These are phyloP conservation scores for Leptodactylus fallax DNA, from an alignment of 2,797 vertebrate genomes.

Conservation along the genomic window DNA sequence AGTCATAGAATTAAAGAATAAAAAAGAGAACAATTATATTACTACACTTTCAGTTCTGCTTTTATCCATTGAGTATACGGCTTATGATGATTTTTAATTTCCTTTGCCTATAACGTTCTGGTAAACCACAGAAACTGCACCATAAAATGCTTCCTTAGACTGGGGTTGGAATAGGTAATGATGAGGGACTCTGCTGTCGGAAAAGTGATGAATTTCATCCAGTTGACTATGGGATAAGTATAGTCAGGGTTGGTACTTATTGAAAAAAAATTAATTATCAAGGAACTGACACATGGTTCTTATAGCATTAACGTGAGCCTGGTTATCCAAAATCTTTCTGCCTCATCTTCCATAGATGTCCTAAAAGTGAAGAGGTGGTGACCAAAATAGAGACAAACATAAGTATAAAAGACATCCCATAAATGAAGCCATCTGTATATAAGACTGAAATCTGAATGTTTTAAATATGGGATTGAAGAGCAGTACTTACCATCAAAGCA, in stretches of 20 bases:
- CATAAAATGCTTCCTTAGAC: background rate
- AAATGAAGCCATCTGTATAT: background rate
- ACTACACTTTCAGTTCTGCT: too few species aligned
- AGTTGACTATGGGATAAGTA: background rate
- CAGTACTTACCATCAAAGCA: too few species aligned
- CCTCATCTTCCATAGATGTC: background rate
- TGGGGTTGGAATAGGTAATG: background rate
- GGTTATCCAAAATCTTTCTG: background rate
- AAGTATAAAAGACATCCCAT: background rate
- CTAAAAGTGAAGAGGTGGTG: background rate
- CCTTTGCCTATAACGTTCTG: background rate
- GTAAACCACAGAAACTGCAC: background rate
- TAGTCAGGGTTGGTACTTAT: background rate
- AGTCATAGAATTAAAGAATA: too few species aligned
- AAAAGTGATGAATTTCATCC: background rate
- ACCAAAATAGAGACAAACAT: background rate
- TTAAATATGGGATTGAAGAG: background rate
- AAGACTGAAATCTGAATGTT: background rate
- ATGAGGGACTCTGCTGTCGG: background rate
- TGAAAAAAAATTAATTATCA: background rate
- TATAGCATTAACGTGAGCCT: conserved; percentile 8
- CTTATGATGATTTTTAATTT: background rate
- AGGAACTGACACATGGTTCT: background rate
- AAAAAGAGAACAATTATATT: too few species aligned
- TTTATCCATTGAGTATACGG: too few species aligned